Evolutionary conservation across 64 coral and sea anemone genomes (phyloP).

Genomic region (Astreopora myriophthalma): DNA sequence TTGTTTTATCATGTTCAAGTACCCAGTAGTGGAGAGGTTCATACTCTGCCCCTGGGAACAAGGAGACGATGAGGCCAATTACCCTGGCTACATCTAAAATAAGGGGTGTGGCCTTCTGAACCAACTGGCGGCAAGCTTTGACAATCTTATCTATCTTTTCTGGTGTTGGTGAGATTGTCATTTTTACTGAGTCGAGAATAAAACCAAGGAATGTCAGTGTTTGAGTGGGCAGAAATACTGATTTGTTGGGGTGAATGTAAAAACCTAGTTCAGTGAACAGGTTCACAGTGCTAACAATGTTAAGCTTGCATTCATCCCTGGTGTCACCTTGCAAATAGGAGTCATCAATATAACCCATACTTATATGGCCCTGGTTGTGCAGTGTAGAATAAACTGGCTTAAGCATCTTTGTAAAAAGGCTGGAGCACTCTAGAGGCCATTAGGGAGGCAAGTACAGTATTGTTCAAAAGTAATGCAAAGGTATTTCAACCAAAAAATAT

Average conservation of each 20-base stretch:
- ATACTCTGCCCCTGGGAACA: slow-evolving; percentile 37
- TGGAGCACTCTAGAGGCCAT: slow-evolving; percentile 31
- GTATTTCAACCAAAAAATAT: too few relatives aligned
- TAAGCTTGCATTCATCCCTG: slow-evolving; percentile 33
- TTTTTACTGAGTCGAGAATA: slow-evolving; percentile 62
- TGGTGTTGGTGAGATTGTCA: slow-evolving; percentile 40
- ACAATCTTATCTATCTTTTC: slow-evolving; percentile 52
- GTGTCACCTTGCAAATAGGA: slow-evolving; percentile 70
- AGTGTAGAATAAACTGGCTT: not conserved
- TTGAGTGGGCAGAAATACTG: slow-evolving; percentile 61
- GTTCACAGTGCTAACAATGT: slow-evolving; percentile 34
- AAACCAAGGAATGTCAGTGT: slow-evolving; percentile 58
- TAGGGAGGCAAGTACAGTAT: slow-evolving; percentile 17
- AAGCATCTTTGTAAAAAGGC: slow-evolving; percentile 9
- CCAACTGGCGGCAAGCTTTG: not conserved
- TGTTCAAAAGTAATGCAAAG: too few relatives aligned
- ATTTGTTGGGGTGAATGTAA: slow-evolving; percentile 66
- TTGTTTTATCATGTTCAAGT: slow-evolving; percentile 36
- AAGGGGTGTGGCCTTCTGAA: not conserved
- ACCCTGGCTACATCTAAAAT: slow-evolving; percentile 46
- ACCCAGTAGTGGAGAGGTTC: slow-evolving; percentile 44
- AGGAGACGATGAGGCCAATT: slow-evolving; percentile 55
- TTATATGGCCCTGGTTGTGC: not conserved
- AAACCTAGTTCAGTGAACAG: slow-evolving; percentile 65
- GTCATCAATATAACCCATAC: slow-evolving; percentile 55